Conservation (phyloP, 2,113 vertebrate genomes). For the Eubucco bourcierii region DNA sequence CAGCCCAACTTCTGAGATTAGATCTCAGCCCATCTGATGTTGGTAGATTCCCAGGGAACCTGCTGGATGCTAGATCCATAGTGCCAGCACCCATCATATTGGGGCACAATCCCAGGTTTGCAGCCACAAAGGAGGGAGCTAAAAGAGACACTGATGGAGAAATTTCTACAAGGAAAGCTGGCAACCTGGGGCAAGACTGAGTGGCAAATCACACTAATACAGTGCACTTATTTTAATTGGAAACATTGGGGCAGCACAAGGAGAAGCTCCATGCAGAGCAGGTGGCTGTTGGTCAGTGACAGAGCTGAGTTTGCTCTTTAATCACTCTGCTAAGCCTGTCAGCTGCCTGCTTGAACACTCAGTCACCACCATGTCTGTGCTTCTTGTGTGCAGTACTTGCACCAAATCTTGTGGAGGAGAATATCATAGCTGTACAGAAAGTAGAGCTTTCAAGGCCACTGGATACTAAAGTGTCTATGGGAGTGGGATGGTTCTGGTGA, state of each 20-base stretch:
- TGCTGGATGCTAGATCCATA: background rate
- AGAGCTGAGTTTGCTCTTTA: background rate
- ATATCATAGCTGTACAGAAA: background rate
- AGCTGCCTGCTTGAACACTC: background rate
- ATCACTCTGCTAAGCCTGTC: background rate
- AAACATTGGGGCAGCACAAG: background rate
- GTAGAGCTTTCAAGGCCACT: background rate
- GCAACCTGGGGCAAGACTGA: background rate
- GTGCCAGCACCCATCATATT: accelerated
- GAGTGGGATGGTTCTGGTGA: background rate
- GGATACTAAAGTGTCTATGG: background rate
- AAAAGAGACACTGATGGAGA: background rate
- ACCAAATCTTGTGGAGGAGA: background rate
- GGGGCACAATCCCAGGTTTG: background rate
- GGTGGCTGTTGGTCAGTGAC: background rate
- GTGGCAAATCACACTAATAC: accelerated
- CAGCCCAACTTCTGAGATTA: background rate
- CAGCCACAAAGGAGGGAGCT: background rate
- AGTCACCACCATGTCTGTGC: accelerated
- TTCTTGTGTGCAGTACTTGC: accelerated
- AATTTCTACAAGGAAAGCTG: background rate
- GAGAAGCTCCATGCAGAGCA: accelerated
- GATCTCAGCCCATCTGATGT: background rate
- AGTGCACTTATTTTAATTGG: background rate
- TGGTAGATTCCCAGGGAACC: background rate